Conservation (phyloP, 2,113 vertebrate species). For the Sus scrofa region DNA sequence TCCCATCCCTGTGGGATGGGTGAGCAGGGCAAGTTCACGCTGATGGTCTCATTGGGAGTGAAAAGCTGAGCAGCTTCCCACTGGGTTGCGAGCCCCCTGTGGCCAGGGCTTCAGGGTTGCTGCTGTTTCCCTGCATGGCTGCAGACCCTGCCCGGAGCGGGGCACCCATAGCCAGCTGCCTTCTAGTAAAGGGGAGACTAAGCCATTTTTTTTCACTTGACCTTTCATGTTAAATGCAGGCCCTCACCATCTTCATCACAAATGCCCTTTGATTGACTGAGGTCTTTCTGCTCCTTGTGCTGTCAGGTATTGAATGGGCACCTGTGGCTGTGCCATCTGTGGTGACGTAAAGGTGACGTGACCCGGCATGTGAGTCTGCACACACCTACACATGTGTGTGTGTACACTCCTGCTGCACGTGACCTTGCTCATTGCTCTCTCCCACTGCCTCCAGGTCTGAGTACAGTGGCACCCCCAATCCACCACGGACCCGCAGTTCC, state of each 20-base stretch:
- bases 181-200: background rate
- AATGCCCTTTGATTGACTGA: background rate
- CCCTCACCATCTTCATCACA: background rate
- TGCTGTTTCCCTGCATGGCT: too few relatives aligned
- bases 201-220: background rate
- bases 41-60: fast-evolving
- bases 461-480: constrained; percentile 86
- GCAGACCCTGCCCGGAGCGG: background rate
- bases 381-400: fast-evolving
- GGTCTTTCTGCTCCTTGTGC: background rate
- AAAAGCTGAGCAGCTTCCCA: background rate
- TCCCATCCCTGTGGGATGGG: background rate
- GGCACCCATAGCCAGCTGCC: background rate
- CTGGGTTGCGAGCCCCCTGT: fast-evolving
- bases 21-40: fast-evolving
- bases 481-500: constrained; percentile 90
- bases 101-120: background rate
- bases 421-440: constrained; percentile 64
- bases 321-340: background rate
- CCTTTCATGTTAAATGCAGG: background rate
- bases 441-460: constrained; percentile 87
- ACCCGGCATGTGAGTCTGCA: too few relatives aligned
- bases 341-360: background rate
- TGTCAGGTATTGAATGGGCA: background rate
- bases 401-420: background rate